Conservation (phyloP, 2,113 vertebrate species). For the Ondatra zibethicus region DNA sequence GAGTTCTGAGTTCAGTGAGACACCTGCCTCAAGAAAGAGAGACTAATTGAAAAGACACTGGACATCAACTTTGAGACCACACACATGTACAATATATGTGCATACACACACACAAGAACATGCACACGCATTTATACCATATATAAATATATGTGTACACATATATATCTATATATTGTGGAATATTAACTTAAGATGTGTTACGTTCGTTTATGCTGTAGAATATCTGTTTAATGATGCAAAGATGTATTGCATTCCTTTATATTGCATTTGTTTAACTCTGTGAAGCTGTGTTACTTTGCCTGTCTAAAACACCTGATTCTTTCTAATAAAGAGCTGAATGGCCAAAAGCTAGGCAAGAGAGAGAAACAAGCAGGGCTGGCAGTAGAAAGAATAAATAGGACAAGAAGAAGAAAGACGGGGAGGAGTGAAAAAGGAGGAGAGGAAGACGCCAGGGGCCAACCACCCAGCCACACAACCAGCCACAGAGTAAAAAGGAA, state of each 20-base stretch:
- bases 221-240: background rate
- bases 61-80: background rate
- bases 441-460: background rate
- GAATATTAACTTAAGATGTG: background rate
- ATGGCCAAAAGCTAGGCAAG: background rate
- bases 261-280: background rate
- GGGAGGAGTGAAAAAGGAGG: background rate
- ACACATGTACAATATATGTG: too few relatives aligned
- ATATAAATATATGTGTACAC: background rate
- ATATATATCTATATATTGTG: background rate
- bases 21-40: background rate
- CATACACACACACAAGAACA: background rate
- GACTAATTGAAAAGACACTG: background rate
- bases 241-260: background rate
- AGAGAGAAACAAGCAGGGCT: background rate
- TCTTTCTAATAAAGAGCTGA: background rate
- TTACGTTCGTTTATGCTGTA: background rate
- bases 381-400: background rate
- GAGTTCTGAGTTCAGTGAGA: background rate
- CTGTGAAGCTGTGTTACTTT: background rate
- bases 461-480: background rate
- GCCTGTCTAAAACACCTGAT: background rate
- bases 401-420: background rate
- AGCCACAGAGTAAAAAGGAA: background rate
- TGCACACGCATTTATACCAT: background rate